Base-by-base conservation (phyloP, 2,888 invertebrate genomes). In the Cosmia pyralina region DNA sequence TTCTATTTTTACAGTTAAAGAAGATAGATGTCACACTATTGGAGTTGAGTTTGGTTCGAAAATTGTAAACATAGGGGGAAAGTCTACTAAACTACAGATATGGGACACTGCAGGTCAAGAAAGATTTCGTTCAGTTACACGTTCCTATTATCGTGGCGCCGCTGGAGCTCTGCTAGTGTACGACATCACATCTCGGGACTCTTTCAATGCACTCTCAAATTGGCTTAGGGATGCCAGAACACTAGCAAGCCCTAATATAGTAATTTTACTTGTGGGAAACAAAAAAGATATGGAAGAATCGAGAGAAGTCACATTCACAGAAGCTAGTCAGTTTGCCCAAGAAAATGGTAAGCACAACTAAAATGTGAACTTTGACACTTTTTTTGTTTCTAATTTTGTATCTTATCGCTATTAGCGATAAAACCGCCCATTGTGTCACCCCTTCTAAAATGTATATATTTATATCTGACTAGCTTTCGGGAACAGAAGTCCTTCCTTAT, bases 61-160 rank as follows among this genome's bases (percentile, higher is more conserved):
- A 93, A 97, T 98, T 85, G 97, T 98, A 1, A 98, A 97, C 92
- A 98, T 98, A 81, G 98, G 98, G 22, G 98, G 98, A 0, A 98
- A 98, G 93, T 97, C 97, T 10, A 98, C 98, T 2, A 98, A 98
- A 92, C 93, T 98, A 79, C 98, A 98, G 94, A 98, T 98, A 89
- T 98, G 98, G 98, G 98, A 98, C 86, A 99, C 99, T 8, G 99
- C 99, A 52, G 99, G 99, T 0, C 99, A 99, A 92, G 99, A 99
- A 95, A 97, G 99, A 90, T 99, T 99, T 94, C 97, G 99, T 87
- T 99, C 99, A 63, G 99, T 99, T 78, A 98, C 97, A 0, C 96
- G 98, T 63, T 98, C 98, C 46, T 98, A 98, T 90, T 98, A 98
- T 92, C 96, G 98, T 79, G 99, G 99, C 5, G 99, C 99, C 19